These are phyloP conservation scores for Lamellibrachia columna DNA, from an alignment of 2,888 invertebrate genomes.

Conservation along the genomic window DNA sequence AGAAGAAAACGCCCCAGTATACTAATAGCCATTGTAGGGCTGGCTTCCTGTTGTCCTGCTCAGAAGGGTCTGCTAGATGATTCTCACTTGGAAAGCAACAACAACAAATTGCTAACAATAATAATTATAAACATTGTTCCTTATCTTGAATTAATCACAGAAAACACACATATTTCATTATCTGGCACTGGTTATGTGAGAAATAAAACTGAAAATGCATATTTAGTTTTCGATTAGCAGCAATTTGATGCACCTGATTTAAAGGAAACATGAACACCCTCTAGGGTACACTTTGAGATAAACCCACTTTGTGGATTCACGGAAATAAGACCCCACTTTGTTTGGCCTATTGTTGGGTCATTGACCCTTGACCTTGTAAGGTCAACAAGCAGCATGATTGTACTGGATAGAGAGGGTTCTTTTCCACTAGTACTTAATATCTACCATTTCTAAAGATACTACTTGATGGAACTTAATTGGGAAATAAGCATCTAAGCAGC, in stretches of 20 bases:
- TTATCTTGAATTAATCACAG: background rate
- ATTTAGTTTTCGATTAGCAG: background rate
- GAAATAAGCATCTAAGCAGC: background rate
- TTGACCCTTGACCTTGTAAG: slow-evolving; percentile 3
- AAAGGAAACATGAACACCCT: background rate
- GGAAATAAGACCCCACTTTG: background rate
- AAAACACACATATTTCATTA: background rate
- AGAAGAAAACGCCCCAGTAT: background rate
- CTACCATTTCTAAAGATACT: background rate
- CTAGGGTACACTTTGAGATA: background rate
- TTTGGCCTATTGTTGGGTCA: background rate
- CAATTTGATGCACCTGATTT: background rate
- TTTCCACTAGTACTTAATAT: background rate
- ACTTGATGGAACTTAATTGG: background rate
- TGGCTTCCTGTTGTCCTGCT: background rate
- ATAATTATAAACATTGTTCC: background rate
- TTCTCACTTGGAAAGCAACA: background rate
- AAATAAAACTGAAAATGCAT: background rate
- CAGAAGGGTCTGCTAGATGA: background rate
- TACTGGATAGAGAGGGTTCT: background rate
- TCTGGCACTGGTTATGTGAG: background rate
- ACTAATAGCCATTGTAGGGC: background rate
- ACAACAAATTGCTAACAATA: background rate
- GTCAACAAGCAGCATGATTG: background rate
- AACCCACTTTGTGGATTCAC: background rate